Conservation (phyloP, 1,140 invertebrate genomes). For the Macrostomum lignano region DNA sequence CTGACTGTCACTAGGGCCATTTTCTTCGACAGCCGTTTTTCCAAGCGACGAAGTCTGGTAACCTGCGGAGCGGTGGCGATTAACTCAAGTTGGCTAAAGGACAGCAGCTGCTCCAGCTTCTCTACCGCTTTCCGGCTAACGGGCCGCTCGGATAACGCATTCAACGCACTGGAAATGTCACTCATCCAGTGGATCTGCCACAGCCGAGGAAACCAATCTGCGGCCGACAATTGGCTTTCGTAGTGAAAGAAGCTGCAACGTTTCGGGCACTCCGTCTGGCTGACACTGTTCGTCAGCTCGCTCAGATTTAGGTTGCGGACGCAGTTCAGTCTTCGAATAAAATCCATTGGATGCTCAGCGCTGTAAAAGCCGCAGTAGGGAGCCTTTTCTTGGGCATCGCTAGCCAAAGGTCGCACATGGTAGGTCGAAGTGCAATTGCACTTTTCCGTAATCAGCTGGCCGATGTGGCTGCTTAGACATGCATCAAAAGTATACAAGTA, state of each 20-base stretch:
- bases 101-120: neutral
- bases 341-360: too few relatives aligned
- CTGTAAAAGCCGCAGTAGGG: too few relatives aligned
- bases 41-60: neutral
- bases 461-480: neutral
- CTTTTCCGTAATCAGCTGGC: neutral
- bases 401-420: too few relatives aligned
- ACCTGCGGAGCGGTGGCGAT: neutral
- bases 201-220: neutral
- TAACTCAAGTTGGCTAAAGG: neutral
- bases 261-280: too few relatives aligned
- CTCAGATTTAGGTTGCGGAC: too few relatives aligned
- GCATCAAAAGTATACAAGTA: neutral
- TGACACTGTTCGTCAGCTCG: too few relatives aligned
- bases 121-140: too few relatives aligned
- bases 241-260: neutral
- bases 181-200: slow-evolving; percentile 1
- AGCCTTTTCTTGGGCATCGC: too few relatives aligned
- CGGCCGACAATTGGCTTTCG: slow-evolving; percentile 1
- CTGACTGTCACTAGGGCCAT: neutral
- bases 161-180: neutral
- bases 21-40: neutral
- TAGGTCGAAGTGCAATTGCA: slow-evolving; percentile 2
- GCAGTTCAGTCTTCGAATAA: too few relatives aligned
- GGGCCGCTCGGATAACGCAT: too few relatives aligned